Conservation (phyloP, 2,797 vertebrate genomes). For the Acanthis flammea region DNA sequence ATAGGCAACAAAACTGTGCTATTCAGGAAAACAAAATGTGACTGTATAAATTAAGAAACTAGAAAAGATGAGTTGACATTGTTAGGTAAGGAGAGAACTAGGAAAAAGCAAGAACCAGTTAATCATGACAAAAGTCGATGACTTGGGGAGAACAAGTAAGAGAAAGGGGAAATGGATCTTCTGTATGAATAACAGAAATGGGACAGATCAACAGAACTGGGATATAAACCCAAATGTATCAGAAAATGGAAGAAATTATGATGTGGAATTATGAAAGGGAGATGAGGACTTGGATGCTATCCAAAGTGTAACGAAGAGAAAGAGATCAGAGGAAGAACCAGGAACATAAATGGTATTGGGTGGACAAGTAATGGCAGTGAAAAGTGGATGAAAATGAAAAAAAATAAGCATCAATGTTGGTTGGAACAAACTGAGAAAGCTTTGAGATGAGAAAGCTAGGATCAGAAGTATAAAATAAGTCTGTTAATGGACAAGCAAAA, state of each 20-base stretch:
- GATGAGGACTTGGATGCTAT: background rate
- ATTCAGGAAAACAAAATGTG: background rate
- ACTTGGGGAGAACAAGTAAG: background rate
- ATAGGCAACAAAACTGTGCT: background rate
- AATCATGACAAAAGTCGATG: background rate
- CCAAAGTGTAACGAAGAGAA: background rate
- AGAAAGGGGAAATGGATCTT: background rate
- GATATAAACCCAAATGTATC: background rate
- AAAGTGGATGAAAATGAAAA: background rate
- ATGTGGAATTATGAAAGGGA: background rate
- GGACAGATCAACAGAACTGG: background rate
- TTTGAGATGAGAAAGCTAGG: background rate
- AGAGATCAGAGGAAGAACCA: background rate
- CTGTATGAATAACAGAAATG: background rate
- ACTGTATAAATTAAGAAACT: background rate
- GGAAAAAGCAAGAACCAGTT: background rate
- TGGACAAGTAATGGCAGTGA: background rate
- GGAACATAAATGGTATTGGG: background rate
- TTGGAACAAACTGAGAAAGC: background rate
- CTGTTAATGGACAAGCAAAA: background rate
- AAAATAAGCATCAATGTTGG: background rate
- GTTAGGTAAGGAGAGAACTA: background rate
- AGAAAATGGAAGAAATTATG: background rate
- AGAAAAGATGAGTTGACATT: background rate
- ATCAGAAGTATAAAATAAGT: background rate